phyloP scores from a whole-genome alignment of 1,140 invertebrate genomes.

The Tetramorium parvispinum region DNA sequence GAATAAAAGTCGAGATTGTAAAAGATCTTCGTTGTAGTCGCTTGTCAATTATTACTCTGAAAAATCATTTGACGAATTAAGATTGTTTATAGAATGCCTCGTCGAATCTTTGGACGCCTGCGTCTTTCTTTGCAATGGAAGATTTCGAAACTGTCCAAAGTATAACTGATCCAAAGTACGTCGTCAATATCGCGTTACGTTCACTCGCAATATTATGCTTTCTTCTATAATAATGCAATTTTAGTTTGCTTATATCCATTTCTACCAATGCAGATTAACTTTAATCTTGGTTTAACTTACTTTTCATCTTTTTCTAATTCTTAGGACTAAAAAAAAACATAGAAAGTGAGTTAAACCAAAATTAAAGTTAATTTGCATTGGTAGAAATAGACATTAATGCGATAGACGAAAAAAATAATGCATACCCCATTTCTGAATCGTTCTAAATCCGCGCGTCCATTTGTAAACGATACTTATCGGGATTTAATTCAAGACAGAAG shows the following conservation, averaged over 20 bases:
- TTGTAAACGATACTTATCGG: neutral
- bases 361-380: too few species aligned
- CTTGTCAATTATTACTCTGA: neutral
- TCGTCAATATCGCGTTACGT: neutral
- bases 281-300: too few species aligned
- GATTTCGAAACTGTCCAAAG: neutral
- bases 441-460: neutral
- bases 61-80: neutral
- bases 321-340: too few species aligned
- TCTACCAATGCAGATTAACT: too few species aligned
- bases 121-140: neutral
- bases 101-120: neutral
- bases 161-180: neutral
- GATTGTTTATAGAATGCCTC: neutral
- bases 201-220: neutral
- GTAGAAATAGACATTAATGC: too few species aligned
- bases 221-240: conserved; percentile 11
- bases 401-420: neutral
- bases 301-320: too few species aligned
- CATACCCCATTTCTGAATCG: too few species aligned
- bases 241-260: neutral
- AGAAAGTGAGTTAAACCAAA: too few species aligned
- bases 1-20: neutral
- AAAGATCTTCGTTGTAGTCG: neutral
- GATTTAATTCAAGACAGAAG: neutral